Evolutionary conservation across 2,113 vertebrate species (phyloP), one percentile per base, ranked within the genome.

Genomic region (Nicator chloris): DNA sequence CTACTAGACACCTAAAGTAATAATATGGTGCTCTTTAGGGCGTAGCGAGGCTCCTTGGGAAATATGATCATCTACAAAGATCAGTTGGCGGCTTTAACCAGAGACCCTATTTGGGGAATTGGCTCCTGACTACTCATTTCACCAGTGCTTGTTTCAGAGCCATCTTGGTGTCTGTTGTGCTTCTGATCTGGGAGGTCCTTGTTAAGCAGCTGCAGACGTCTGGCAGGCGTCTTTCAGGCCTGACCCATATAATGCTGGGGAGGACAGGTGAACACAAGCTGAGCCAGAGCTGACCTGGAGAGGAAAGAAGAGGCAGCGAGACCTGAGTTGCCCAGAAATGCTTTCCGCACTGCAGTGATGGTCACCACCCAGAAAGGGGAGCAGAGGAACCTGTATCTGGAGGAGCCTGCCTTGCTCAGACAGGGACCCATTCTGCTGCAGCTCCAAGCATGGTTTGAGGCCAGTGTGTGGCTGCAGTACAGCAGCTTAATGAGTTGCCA

Each of bases 121-220:
- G 9, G 11, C 51, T 90, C 31, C 44, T 83, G 54, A 49, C 30
- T 30, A 35, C 24, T 90, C 0, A 0, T 40, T 82, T 73, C 2
- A 5, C 17, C 0, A 1, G 40, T 49, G 31, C 23, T 60, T 71
- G 12, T 86, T 71, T 83, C 56, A 61, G 85, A 83, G 37, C 20
- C 3, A 1, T 40, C 35, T 47, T 16, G 2, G 33, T 66, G 33
- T 42, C 57, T 2, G 0, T 26, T 0, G 0, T 66, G 13, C 40
- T 47, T 83, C 59, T 83, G 63, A 71, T 68, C 47, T 60, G 51
- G 7, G 20, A 63, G 6, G 1, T 86, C 10, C 33, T 81, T 77
- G 39, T 51, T 63, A 37, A 56, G 75, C 39, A 66, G 15, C 33
- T 70, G 39, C 33, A 13, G 49, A 49, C 1, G 1, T 51, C 56